These are phyloP conservation scores for Masticophis lateralis DNA, from an alignment of 2,797 vertebrate genomes.

Conservation along the genomic window DNA sequence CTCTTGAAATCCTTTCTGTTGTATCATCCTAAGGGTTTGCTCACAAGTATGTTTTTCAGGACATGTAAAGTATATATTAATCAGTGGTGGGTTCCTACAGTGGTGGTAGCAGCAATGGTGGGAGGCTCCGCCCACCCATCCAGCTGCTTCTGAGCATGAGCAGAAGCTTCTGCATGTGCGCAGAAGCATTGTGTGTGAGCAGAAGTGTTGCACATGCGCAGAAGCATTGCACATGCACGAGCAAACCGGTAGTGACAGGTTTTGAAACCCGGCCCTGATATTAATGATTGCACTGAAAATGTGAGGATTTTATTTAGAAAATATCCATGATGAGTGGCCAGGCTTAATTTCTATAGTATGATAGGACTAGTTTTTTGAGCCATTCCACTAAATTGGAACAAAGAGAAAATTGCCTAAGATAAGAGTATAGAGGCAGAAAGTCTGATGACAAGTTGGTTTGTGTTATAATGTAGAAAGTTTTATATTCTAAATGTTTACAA, in stretches of 20 bases:
- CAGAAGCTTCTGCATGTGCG: no score
- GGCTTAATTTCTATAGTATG: not conserved
- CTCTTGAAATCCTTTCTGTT: not conserved
- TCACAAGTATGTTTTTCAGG: not conserved
- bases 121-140: no score
- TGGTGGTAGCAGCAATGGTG: no score
- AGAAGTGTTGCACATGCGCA: no score
- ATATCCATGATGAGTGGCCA: not conserved
- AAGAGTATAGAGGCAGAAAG: not conserved
- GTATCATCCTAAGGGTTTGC: not conserved
- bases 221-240: no score
- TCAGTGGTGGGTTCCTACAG: no score
- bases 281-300: not conserved
- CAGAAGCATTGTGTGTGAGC: no score
- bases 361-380: not conserved
- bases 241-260: no score
- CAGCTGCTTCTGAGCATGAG: no score
- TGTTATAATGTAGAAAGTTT: not conserved
- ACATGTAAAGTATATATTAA: not conserved
- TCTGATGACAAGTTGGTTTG: not conserved
- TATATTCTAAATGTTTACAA: not conserved
- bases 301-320: not conserved
- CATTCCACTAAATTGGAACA: not conserved
- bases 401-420: not conserved
- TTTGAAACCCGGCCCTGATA: no score